phyloP scores from a whole-genome alignment of 2,113 vertebrate genomes.

The Thalassoma bifasciatum region DNA sequence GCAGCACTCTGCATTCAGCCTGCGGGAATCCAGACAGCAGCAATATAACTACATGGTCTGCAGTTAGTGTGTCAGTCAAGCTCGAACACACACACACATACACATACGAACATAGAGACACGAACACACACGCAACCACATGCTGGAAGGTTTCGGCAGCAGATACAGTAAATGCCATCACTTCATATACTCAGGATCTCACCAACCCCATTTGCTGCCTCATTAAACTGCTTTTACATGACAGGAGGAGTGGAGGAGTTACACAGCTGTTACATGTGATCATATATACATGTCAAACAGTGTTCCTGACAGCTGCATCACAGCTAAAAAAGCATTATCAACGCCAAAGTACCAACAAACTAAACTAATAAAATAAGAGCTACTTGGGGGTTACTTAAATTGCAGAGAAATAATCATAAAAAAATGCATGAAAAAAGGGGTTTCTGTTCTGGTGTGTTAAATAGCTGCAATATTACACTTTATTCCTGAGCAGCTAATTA shows the following conservation, averaged over 20 bases:
- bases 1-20: neutral
- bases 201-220: slow-evolving; percentile 54
- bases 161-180: slow-evolving; percentile 31
- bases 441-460: neutral
- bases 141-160: neutral
- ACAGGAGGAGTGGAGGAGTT: slow-evolving; percentile 10
- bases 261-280: neutral
- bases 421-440: neutral
- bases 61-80: slow-evolving; percentile 4
- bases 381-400: too few relatives aligned
- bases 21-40: neutral
- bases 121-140: neutral
- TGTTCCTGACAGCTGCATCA: slow-evolving; percentile 5
- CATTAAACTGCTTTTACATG: slow-evolving; percentile 48
- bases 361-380: too few relatives aligned
- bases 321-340: neutral
- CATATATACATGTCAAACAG: slow-evolving; percentile 1
- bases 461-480: neutral
- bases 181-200: slow-evolving; percentile 1
- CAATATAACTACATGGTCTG: neutral
- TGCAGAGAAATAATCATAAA: too few relatives aligned
- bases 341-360: neutral
- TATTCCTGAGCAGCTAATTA: slow-evolving; percentile 6
- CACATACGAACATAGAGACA: too few relatives aligned
- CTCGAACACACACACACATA: neutral